Conservation (phyloP, 2,797 vertebrate species). For the Sylvia borin region DNA sequence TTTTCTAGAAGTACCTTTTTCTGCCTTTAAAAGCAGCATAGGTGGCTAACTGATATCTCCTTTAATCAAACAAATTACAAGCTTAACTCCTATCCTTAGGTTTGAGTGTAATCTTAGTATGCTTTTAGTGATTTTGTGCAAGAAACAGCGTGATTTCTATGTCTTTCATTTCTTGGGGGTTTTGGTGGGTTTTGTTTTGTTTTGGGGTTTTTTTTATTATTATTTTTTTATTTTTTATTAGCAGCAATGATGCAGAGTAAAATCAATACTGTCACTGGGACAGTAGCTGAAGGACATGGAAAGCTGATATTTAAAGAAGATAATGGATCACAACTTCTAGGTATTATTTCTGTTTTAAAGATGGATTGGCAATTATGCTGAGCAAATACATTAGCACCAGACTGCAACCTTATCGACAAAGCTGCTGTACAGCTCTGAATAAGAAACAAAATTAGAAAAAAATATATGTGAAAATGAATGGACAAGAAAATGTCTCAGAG, state of each 20-base stretch:
- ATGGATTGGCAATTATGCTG: neutral
- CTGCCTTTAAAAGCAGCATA: neutral
- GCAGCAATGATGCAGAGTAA: neutral
- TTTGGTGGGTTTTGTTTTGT: no score
- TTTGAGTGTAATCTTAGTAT: neutral
- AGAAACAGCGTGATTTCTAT: neutral
- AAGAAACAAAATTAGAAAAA: neutral
- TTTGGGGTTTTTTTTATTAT: no score
- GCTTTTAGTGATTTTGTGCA: neutral
- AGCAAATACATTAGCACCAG: neutral
- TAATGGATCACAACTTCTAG: neutral
- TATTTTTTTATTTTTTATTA: neutral
- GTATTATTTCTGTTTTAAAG: neutral
- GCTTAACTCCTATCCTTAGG: neutral
- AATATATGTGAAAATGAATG: neutral
- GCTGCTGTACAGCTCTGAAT: neutral
- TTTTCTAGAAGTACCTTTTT: neutral
- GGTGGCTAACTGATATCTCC: neutral
- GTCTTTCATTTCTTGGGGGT: accelerated
- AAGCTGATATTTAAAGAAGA: neutral
- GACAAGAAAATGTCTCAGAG: neutral
- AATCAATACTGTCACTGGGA: neutral
- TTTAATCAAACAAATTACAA: neutral
- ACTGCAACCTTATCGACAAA: neutral
- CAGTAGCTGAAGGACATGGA: neutral